Evolutionary conservation across 2,797 vertebrate genomes (phyloP), one percentile per base, ranked within the genome.

Genomic region (Enteromius fasciolatus): DNA sequence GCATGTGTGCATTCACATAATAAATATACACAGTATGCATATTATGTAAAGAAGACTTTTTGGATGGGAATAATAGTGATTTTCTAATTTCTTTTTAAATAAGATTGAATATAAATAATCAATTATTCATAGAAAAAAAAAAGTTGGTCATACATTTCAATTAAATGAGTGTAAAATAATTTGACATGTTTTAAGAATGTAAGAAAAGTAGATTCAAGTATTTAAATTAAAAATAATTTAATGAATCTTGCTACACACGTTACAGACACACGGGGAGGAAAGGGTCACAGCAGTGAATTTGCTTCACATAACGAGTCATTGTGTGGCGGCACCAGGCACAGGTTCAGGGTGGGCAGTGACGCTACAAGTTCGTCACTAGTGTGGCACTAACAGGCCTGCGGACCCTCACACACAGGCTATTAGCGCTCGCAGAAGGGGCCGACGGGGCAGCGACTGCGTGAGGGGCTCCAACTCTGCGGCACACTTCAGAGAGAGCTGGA

Each of bases 271-370:
- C 50, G 17, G 12, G 54, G 25, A 83, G 15, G 20, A 54, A 64
- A 64, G 67, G 54, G 7, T 83, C 76, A 85, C 46, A 54, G 46
- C 80, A 68, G 68, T 33, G 44, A 9, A 48, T 81, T 76, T 80
- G 70, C 66, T 39, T 70, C 59, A 64, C 28, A 78, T 68, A 81
- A 39, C 12, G 41, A 81, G 14, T 75, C 74, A 83, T 77, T 87
- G 77, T 83, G 77, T 50, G 18, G 36, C 39, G 73, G 66, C 69
- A 70, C 63, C 52, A 59, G 54, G 66, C 25, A 39, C 70, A 23
- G 31, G 81, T 31, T 59, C 41, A 74, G 73, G 54, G 61, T 14
- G 41, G 23, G 28, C 61, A 48, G 61, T 66, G 76, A 66, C 44
- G 41, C 18, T 3, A 31, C 44, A 66, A 50, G 28, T 64, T 78